Conservation (phyloP, 2,797 vertebrate genomes). For the Enteromius fasciolatus region DNA sequence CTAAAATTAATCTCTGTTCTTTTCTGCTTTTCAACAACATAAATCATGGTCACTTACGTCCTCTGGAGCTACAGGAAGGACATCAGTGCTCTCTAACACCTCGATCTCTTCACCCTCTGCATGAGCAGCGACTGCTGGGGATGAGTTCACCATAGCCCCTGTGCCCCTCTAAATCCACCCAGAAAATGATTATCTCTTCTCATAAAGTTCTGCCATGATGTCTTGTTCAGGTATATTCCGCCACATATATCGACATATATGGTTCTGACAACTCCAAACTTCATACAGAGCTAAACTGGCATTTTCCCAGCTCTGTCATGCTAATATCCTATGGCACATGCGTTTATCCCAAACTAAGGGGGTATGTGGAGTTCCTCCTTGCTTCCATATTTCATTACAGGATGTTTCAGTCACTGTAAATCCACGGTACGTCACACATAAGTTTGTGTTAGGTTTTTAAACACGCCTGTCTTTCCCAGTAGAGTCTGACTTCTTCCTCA, state of each 20-base stretch:
- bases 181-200: slow-evolving; percentile 3
- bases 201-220: slow-evolving; percentile 13
- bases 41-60: slow-evolving; percentile 72
- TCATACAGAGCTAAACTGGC: not conserved
- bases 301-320: not conserved
- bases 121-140: slow-evolving; percentile 88
- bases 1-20: not conserved
- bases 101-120: slow-evolving; percentile 93
- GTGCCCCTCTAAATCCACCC: not conserved
- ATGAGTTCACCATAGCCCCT: slow-evolving; percentile 70
- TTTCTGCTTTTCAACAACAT: slow-evolving; percentile 14
- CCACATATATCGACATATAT: slow-evolving; percentile 4
- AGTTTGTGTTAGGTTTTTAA: slow-evolving; percentile 15
- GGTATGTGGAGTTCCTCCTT: not conserved
- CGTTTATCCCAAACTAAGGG: slow-evolving; percentile 16
- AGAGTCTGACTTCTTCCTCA: not conserved
- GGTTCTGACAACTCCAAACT: slow-evolving; percentile 10
- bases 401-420: not conserved
- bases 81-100: slow-evolving; percentile 87
- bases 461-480: not conserved
- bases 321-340: not conserved
- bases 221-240: not conserved
- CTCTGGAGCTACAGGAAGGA: slow-evolving; percentile 76
- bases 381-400: slow-evolving; percentile 15
- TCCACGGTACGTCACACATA: slow-evolving; percentile 3